These are phyloP conservation scores for Quadriops clusia DNA, from an alignment of 2,888 invertebrate species.

Conservation along the genomic window DNA sequence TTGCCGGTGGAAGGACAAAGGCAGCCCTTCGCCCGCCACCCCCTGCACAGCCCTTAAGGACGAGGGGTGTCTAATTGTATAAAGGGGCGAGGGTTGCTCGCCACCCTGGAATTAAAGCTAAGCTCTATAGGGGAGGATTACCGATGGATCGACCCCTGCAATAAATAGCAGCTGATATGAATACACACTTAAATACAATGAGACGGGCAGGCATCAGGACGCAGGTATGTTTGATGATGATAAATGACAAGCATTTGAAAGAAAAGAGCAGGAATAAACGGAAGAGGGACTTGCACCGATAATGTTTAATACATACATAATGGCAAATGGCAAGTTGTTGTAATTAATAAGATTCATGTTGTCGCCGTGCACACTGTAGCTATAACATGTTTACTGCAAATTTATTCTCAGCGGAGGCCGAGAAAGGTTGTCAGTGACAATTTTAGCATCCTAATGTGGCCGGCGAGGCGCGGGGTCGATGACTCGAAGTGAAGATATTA, in stretches of 20 bases:
- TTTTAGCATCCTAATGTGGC: constrained; percentile 26
- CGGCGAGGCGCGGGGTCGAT: constrained; percentile 22
- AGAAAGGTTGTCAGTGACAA: constrained; percentile 23
- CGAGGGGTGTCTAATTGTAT: constrained; percentile 27
- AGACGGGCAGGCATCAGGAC: too few species aligned
- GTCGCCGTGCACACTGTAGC: constrained; percentile 31
- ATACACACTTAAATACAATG: constrained; percentile 23
- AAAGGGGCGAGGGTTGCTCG: constrained; percentile 23
- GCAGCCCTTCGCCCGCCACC: constrained; percentile 6
- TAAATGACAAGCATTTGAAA: too few species aligned
- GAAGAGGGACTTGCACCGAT: too few species aligned
- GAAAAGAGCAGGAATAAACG: too few species aligned
- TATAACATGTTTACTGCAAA: constrained; percentile 34
- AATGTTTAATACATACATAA: too few species aligned
- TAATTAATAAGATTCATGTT: constrained; percentile 34
- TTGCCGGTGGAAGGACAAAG: constrained; percentile 14
- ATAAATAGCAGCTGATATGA: constrained; percentile 28
- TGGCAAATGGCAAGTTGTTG: constrained; percentile 32
- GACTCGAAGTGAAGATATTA: constrained; percentile 22
- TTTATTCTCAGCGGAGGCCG: constrained; percentile 29
- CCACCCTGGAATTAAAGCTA: constrained; percentile 29
- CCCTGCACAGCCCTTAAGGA: constrained; percentile 14
- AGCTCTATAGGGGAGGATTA: constrained; percentile 24
- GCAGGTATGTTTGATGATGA: too few species aligned
- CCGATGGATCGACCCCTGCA: constrained; percentile 19